Conservation (phyloP, 2,797 vertebrate species). For the Eremophila alpestris region DNA sequence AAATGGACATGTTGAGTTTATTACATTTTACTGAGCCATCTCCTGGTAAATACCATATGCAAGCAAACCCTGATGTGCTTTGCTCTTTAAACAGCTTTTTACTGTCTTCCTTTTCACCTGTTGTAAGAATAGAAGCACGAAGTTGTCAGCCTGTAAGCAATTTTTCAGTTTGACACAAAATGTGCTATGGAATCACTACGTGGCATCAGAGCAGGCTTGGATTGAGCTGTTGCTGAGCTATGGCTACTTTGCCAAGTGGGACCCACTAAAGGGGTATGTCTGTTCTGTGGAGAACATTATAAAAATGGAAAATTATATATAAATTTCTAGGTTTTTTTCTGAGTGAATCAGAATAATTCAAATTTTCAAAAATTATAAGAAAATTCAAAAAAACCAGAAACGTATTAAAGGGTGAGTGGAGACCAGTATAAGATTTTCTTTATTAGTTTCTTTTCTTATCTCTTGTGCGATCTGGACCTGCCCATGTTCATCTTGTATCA, state of each 20-base stretch:
- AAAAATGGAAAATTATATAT: background rate
- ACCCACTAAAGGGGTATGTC: rapidly evolving
- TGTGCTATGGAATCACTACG: background rate
- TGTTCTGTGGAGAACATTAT: background rate
- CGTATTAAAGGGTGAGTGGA: background rate
- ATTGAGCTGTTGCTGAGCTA: background rate
- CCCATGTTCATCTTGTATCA: background rate
- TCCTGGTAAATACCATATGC: background rate
- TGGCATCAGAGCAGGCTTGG: background rate
- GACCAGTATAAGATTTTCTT: background rate
- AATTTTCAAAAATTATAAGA: background rate
- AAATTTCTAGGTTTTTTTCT: background rate
- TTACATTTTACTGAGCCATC: background rate
- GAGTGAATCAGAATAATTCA: background rate
- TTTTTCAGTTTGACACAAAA: background rate
- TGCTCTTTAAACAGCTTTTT: background rate
- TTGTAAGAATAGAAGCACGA: background rate
- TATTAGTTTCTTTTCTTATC: background rate
- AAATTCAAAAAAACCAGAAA: background rate
- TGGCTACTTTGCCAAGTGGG: background rate
- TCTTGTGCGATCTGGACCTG: background rate
- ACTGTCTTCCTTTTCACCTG: background rate
- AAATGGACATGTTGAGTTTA: background rate
- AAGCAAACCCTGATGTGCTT: rapidly evolving
- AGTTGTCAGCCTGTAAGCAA: background rate